phyloP scores from a whole-genome alignment of 30 jellyfish, hydroid and myxozoan genomes.

The Aurelia aurita region DNA sequence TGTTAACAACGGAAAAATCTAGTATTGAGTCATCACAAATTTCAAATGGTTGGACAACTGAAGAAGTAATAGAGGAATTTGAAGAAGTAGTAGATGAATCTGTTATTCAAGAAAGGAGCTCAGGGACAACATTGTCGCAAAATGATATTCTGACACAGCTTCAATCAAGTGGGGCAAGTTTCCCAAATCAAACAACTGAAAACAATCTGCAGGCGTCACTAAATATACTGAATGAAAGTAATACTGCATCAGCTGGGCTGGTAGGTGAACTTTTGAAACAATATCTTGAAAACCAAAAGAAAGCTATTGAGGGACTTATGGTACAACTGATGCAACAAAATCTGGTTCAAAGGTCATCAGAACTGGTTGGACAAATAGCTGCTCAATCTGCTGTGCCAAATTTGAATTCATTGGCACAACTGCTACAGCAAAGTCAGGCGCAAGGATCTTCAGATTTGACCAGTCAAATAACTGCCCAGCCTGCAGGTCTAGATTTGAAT shows the following conservation, averaged over 20 bases:
- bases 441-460: not conserved
- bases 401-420: not conserved
- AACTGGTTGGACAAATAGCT: not conserved
- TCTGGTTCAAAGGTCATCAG: not conserved
- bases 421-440: not conserved
- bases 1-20: not conserved
- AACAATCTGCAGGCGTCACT: not conserved
- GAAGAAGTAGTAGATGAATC: no score
- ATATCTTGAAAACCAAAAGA: conserved; percentile 32
- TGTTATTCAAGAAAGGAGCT: no score
- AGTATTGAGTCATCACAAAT: no score
- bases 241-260: not conserved
- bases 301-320: conserved; percentile 20
- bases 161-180: not conserved
- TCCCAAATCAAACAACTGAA: not conserved
- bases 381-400: not conserved
- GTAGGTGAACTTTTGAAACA: not conserved
- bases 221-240: not conserved
- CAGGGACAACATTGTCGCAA: not conserved
- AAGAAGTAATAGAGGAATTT: no score
- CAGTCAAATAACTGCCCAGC: not conserved
- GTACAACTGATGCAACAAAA: not conserved
- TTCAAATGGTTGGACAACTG: no score
- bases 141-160: conserved; percentile 4
- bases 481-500: not conserved